Evolutionary conservation across 1,140 invertebrate genomes (phyloP), one percentile per base, ranked within the genome.

Genomic region (Hyposmocoma kahamanoa): DNA sequence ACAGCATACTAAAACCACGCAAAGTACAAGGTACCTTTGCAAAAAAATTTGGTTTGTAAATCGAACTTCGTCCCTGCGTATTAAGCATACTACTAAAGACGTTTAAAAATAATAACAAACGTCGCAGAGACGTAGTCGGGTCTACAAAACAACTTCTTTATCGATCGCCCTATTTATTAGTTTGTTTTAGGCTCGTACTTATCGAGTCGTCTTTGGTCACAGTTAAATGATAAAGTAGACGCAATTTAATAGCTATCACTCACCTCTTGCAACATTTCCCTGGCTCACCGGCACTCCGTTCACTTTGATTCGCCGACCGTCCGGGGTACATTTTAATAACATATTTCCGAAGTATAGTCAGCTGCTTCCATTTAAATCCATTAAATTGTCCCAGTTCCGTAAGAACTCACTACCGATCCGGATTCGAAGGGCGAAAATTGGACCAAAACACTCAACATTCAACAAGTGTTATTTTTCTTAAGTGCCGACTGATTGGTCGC

Each of bases 241-340:
- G 9, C 17, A 43, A 58, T 17, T 39, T 5, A 41, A 39, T 47
- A 30, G 21, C 50, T 22, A 50, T 10, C 22, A 42, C 74, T 59
- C 70, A 83, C 82, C 82, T 82, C 79, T 82, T 60, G 76, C 76
- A 57, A 75, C 78, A 72, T 74, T 83, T 52, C 67, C 72, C 49
- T 82, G 81, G 48, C 45, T 74, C 36, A 72, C 67, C 42, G 79
- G 64, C 22, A 69, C 55, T 42, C 78, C 79, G 59, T 80, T 85
- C 57, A 82, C 79, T 80, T 83, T 83, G 67, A 85, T 85, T 42
- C 78, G 72, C 61, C 82, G 74, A 49, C 82, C 82, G 62, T 85
- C 82, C 44, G 82, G 77, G 56, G 79, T 82, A 63, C 79, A 85
- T 84, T 84, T 83, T 60, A 84, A 77, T 53, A 85, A 61, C 82